Evolutionary conservation across 1,140 invertebrate genomes (phyloP).

Genomic region (Heliconius hermathena): DNA sequence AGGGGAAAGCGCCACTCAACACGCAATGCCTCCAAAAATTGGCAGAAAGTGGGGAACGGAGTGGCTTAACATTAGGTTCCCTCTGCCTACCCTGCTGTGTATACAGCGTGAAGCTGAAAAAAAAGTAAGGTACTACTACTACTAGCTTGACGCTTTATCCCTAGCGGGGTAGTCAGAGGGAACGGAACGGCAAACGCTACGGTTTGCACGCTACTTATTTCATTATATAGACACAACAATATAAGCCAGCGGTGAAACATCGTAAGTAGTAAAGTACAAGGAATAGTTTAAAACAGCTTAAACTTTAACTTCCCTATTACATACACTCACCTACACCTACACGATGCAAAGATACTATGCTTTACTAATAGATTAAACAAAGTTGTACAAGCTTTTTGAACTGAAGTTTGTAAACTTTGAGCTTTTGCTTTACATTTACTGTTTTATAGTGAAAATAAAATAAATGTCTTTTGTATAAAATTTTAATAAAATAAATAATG

Average conservation of each 20-base stretch:
- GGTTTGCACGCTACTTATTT: not conserved
- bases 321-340: not conserved
- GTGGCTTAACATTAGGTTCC: too few relatives aligned
- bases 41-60: too few relatives aligned
- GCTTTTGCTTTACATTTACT: not conserved
- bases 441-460: not conserved
- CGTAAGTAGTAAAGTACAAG: conserved; percentile 10
- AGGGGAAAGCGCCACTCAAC: too few relatives aligned
- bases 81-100: too few relatives aligned
- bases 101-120: too few relatives aligned
- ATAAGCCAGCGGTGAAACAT: conserved; percentile 12
- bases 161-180: too few relatives aligned
- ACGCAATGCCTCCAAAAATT: too few relatives aligned
- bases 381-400: conserved; percentile 2
- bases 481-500: too few relatives aligned
- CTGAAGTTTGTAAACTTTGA: not conserved
- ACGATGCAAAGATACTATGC: conserved; percentile 7
- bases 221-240: not conserved
- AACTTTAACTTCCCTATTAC: not conserved
- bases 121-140: too few relatives aligned
- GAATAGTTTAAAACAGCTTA: conserved; percentile 13
- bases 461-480: too few relatives aligned
- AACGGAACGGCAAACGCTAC: too few relatives aligned
- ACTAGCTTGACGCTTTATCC: too few relatives aligned
- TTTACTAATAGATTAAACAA: conserved; percentile 11